phyloP scores from a whole-genome alignment of 2,113 vertebrate species.

The Pseudois nayaur region DNA sequence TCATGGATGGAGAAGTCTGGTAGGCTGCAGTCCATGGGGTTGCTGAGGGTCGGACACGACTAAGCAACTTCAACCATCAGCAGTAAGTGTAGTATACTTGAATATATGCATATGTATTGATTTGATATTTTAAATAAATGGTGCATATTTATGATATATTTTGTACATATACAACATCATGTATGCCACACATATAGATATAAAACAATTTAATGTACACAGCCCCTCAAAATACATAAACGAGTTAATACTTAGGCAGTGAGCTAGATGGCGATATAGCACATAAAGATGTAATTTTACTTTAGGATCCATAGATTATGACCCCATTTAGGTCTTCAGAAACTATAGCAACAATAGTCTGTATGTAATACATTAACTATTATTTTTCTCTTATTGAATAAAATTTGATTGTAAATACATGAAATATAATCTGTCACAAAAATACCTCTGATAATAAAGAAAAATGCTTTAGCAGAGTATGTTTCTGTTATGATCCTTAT shows the following conservation, averaged over 20 bases:
- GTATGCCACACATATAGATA: neutral
- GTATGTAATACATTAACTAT: neutral
- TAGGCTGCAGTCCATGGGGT: no score
- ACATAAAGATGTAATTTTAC: neutral
- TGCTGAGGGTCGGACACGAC: no score
- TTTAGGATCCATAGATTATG: neutral
- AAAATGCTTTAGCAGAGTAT: neutral
- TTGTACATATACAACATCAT: neutral
- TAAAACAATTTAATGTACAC: neutral
- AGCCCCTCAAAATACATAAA: neutral
- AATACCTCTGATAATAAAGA: neutral
- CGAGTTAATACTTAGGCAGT: neutral
- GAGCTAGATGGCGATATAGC: conserved; percentile 35
- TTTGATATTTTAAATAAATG: neutral
- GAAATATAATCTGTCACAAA: neutral
- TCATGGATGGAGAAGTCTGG: no score
- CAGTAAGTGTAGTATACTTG: neutral
- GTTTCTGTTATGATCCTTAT: neutral
- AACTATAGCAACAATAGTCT: neutral
- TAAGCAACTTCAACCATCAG: neutral
- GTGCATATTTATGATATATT: neutral
- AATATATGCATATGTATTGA: neutral
- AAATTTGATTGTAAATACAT: neutral
- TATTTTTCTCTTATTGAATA: neutral
- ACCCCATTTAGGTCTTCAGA: neutral